Evolutionary conservation across 2,797 vertebrate genomes (phyloP), one percentile per base, ranked within the genome.

Genomic region (Picus viridis): DNA sequence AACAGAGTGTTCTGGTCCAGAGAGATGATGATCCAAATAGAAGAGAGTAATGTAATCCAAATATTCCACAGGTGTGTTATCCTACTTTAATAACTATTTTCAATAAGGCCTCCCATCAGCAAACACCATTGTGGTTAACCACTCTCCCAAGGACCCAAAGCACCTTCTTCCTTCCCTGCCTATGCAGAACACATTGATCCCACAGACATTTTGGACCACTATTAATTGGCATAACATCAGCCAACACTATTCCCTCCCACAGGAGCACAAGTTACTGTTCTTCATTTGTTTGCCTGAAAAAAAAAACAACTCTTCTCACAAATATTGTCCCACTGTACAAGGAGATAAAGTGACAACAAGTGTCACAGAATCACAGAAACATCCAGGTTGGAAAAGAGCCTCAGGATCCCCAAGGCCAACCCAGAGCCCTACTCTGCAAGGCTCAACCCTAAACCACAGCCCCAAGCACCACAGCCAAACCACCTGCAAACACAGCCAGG

Each of bases 191-290:
- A 9, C 14, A 20, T 80, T 65, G 49, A 92, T 15, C 43, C 54
- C 29, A 79, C 6, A 62, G 22, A 8, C 20, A 18, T 23, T 90
- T 78, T 8, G 76, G 27, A 70, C 22, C 41, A 56, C 9, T 68
- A 7, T 20, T 47, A 34, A 17, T 41, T 69, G 39, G 11, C 30
- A 13, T 20, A 8, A 20, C 8, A 15, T 22, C 7, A 51, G 18
- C 23, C 58, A 19, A 30, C 67, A 69, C 18, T 27, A 27, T 0
- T 67, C 6, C 5, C 11, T 3, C 6, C 3, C 4, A 4, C 12
- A 47, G 58, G 77, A 61, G 39, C 22, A 23, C 19, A 29, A 81
- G 36, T 27, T 72, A 69, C 7, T 65, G 12, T 4, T 90, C 22
- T 61, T n/a, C 24, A 18, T 51, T 77, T 63, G 29, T 58, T 54